Conservation (phyloP, 2,888 invertebrate genomes). For the Chloroclystis v-ata region DNA sequence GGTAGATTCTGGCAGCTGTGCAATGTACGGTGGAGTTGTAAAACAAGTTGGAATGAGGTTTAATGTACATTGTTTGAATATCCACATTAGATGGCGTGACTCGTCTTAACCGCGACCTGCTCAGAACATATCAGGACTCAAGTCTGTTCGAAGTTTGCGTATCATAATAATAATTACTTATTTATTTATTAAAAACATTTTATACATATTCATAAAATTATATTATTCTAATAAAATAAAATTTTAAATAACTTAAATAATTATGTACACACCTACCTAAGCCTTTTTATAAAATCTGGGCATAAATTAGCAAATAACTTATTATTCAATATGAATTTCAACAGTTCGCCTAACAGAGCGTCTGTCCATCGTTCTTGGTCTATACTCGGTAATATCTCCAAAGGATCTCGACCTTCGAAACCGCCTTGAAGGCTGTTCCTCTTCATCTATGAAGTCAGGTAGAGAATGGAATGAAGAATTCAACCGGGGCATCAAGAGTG, state of each 20-base stretch:
- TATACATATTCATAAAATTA: not conserved
- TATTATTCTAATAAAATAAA: not conserved
- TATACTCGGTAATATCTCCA: slow-evolving; percentile 61
- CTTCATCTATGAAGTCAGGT: slow-evolving; percentile 65
- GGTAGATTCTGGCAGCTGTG: no score
- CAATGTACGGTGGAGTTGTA: no score
- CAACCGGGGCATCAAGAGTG: slow-evolving; percentile 83
- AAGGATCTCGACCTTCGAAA: slow-evolving; percentile 68
- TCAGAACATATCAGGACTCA: no score
- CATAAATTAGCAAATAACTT: no score
- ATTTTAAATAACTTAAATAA: slow-evolving; percentile 1
- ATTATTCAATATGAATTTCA: slow-evolving; percentile 47
- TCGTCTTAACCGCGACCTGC: not conserved
- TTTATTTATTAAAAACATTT: no score
- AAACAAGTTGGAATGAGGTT: no score
- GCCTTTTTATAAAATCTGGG: not conserved
- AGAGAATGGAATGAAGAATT: slow-evolving; percentile 80
- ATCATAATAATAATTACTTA: no score
- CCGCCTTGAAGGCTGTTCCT: slow-evolving; percentile 43
- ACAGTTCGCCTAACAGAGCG: slow-evolving; percentile 64
- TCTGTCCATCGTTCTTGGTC: slow-evolving; percentile 54
- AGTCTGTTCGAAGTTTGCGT: no score
- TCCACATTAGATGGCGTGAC: slow-evolving; percentile 9
- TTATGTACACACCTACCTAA: slow-evolving; percentile 10
- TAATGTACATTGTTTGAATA: no score